phyloP scores from a whole-genome alignment of 2,113 vertebrate species.

The Quiscalus mexicanus region DNA sequence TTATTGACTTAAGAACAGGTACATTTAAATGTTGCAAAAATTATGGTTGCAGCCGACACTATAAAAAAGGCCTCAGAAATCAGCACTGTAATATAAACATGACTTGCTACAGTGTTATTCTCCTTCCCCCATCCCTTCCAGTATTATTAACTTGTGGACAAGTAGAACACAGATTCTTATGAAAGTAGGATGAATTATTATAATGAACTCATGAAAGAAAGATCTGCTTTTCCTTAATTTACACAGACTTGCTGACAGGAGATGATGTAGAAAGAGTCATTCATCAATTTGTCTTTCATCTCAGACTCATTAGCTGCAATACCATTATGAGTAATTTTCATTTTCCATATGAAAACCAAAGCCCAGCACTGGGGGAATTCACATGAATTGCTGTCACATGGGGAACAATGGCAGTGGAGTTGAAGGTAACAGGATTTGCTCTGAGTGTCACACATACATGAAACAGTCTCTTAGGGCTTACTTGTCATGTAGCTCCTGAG shows the following conservation, averaged over 20 bases:
- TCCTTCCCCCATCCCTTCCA: not conserved
- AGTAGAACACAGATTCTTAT: not conserved
- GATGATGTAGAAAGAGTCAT: not conserved
- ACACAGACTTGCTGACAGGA: not conserved
- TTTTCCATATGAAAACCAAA: not conserved
- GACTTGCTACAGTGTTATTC: not conserved
- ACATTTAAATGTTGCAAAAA: not conserved
- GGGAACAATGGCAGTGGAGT: not conserved
- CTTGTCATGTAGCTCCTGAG: slow-evolving; percentile 92
- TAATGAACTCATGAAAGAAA: not conserved
- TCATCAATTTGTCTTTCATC: not conserved
- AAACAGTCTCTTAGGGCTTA: slow-evolving; percentile 34
- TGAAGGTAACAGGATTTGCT: not conserved
- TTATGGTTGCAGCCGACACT: not conserved
- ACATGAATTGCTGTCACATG: not conserved
- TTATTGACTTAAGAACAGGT: not conserved
- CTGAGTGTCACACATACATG: not conserved
- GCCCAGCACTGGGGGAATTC: not conserved
- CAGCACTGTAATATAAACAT: not conserved
- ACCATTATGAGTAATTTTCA: not conserved
- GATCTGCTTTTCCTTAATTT: not conserved
- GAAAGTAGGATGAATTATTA: not conserved
- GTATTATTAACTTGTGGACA: not conserved
- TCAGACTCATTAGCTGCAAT: not conserved
- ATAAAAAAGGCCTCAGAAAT: not conserved